A percentile compares a stretch with the other conserved stretches of the same genome.
These are phyloP conservation scores for Orthosia gothica DNA, from an alignment of 2,888 invertebrate genomes.

Conservation along the genomic window DNA sequence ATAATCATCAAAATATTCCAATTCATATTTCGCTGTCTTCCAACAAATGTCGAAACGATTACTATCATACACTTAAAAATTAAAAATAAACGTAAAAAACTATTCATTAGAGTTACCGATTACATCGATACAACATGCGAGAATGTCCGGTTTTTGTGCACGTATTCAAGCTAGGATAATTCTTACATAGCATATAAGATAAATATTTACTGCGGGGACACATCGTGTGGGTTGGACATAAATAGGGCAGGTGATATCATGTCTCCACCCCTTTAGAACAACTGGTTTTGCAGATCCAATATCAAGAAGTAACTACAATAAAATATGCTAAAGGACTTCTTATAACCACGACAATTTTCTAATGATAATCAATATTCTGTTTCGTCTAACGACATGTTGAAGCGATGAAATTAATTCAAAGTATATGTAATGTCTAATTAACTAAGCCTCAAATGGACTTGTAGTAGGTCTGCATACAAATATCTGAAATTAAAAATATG, in stretches of 20 bases:
- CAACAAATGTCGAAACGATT: slow-evolving; percentile 33
- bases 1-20: slow-evolving; percentile 19
- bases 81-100: slow-evolving; percentile 42
- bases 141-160: slow-evolving; percentile 49
- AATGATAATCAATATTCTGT: slow-evolving; percentile 37
- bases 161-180: slow-evolving; percentile 37
- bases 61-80: slow-evolving; percentile 10
- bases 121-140: slow-evolving; percentile 47
- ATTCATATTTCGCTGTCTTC: slow-evolving; percentile 16
- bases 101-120: slow-evolving; percentile 41
- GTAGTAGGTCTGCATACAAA: slow-evolving; percentile 21
- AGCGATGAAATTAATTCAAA: slow-evolving; percentile 41
- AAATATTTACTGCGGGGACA: slow-evolving; percentile 45
- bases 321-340: slow-evolving; percentile 50
- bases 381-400: slow-evolving; percentile 24
- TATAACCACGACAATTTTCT: slow-evolving; percentile 35
- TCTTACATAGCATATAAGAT: slow-evolving; percentile 37
- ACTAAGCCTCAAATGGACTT: slow-evolving; percentile 14
- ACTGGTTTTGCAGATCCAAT: slow-evolving; percentile 33
- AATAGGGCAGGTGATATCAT: slow-evolving; percentile 38
- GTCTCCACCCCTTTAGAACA: slow-evolving; percentile 51
- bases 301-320: slow-evolving; percentile 19
- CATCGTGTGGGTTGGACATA: slow-evolving; percentile 38
- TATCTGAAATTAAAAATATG: slow-evolving; percentile 13
- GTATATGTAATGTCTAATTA: slow-evolving; percentile 35